Evolutionary conservation across 2,797 vertebrate species (phyloP).

Genomic region (Falco berigora): DNA sequence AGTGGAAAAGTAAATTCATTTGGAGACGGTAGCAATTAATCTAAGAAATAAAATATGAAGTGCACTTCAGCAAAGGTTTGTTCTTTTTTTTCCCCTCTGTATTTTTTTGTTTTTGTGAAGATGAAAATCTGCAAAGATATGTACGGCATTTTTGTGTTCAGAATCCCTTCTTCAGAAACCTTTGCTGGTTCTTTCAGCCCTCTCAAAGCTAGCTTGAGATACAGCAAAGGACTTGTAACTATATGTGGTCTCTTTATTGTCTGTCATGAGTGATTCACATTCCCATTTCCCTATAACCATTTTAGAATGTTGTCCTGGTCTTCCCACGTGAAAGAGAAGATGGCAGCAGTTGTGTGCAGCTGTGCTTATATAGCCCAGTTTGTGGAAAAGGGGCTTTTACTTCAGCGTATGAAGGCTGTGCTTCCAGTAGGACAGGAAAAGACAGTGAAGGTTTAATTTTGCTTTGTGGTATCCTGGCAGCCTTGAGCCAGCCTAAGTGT

Average conservation of each 20-base stretch:
- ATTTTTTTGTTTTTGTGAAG: not conserved
- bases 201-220: not conserved
- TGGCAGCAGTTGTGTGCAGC: not conserved
- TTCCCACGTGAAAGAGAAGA: not conserved
- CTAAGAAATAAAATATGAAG: not conserved
- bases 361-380: not conserved
- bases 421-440: not conserved
- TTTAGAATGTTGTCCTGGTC: not conserved
- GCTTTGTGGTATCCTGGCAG: not conserved
- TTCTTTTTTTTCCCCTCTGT: not conserved
- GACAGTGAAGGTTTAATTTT: not conserved
- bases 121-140: not conserved
- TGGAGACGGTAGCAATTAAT: not conserved
- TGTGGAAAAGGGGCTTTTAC: not conserved
- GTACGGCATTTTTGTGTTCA: not conserved
- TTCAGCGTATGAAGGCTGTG: not conserved
- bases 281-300: not conserved
- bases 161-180: not conserved
- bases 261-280: not conserved
- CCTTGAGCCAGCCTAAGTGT: not conserved
- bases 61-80: not conserved
- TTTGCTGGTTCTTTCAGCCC: not conserved
- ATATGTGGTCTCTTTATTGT: not conserved
- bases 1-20: not conserved
- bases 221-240: not conserved